A percentile compares a stretch with the other conserved stretches of the same genome.
Conservation (phyloP, 2,888 invertebrate genomes). For the Macaria liturata region DNA sequence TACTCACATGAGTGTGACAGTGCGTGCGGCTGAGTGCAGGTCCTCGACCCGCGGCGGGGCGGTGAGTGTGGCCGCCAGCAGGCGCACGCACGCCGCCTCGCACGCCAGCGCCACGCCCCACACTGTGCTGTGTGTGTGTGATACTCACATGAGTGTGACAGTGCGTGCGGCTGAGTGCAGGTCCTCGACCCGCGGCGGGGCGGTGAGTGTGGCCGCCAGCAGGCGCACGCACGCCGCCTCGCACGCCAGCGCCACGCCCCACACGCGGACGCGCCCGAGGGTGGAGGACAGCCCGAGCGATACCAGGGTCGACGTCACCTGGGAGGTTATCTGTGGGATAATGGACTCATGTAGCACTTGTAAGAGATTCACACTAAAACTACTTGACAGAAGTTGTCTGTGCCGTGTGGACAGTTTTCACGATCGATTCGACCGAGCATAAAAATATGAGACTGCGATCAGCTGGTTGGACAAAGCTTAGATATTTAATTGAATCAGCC, state of each 20-base stretch:
- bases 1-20: slow-evolving; percentile 45
- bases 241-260: slow-evolving; percentile 62
- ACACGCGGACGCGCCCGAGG: slow-evolving; percentile 52
- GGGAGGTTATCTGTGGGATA: slow-evolving; percentile 54
- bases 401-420: too few relatives aligned
- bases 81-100: slow-evolving; percentile 46
- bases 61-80: slow-evolving; percentile 49
- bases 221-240: slow-evolving; percentile 55
- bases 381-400: background rate
- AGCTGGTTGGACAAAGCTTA: too few relatives aligned
- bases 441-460: too few relatives aligned
- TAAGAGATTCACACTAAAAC: background rate
- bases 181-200: slow-evolving; percentile 50
- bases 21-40: slow-evolving; percentile 36
- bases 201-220: slow-evolving; percentile 50
- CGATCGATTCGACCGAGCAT: too few relatives aligned
- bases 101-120: too few relatives aligned
- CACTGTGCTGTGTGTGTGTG: too few relatives aligned
- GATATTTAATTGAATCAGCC: too few relatives aligned
- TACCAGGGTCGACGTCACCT: slow-evolving; percentile 53
- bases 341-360: background rate
- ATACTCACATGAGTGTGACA: slow-evolving; percentile 45
- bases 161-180: slow-evolving; percentile 38
- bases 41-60: slow-evolving; percentile 51
- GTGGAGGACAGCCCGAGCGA: slow-evolving; percentile 51